Evolutionary conservation across 2,113 vertebrate genomes (phyloP), one percentile per base, ranked within the genome.

Genomic region (Lagopus leucura): DNA sequence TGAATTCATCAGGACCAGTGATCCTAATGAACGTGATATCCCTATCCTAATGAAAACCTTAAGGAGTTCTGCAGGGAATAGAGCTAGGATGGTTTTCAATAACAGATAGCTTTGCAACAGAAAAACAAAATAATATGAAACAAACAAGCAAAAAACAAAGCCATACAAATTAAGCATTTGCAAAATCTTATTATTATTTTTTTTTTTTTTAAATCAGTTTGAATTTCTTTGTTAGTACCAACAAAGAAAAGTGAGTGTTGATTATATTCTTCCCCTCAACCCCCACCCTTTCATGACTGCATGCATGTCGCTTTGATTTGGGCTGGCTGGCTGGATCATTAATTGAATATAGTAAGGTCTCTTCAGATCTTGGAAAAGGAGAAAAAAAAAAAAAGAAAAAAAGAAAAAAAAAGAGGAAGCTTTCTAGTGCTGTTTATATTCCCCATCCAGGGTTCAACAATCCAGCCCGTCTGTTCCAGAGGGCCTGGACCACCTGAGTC

Each of bases 401-500:
- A 24, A 22, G 4, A 22, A 65, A 16, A 14, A 61, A 66, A 66
- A 60, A 47, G 52, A 38, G 7, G 58, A 70, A 87, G 11, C 5
- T 95, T 93, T 81, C 50, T 66, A 7, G 50, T 52, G 67, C 64
- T 92, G 64, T 78, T 76, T 87, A 45, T 95, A 67, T 83, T 81
- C 78, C 47, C 18, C 72, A 61, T 89, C 69, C 86, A 75, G 40
- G 43, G 81, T 24, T 72, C 38, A 22, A 36, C 47, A 85, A 83
- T 97, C 95, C 90, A 83, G 47, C 60, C 92, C 17, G 70, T 95
- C 94, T 95, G 95, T 85, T 79, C 93, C 89, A 82, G 64, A 83
- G 86, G 52, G 61, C 77, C 52, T 19, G 9, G 50, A 81, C 94
- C 97, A 98, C 97, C 97, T 97, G 97, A 96, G 93, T 95, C 91